Evolutionary conservation across 1,140 invertebrate species (phyloP).

Genomic region (Heliconius eleuchia): DNA sequence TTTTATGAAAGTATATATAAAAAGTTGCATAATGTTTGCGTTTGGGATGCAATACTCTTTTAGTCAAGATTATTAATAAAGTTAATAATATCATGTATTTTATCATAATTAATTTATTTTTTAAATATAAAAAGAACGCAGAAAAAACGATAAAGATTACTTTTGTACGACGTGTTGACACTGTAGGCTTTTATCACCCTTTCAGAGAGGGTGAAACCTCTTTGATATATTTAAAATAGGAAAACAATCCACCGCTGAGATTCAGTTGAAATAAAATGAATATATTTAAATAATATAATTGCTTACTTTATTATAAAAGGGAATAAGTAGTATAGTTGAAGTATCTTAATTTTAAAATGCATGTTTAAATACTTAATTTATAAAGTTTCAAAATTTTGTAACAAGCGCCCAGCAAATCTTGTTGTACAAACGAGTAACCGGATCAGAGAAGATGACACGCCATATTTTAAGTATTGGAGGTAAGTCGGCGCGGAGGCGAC

Average conservation of each 20-base stretch:
- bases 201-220: slow-evolving; percentile 70
- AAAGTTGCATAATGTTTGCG: too few relatives aligned
- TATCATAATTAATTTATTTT: too few relatives aligned
- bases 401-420: slow-evolving; percentile 58
- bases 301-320: background rate
- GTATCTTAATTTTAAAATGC: background rate
- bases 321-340: background rate
- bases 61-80: too few relatives aligned
- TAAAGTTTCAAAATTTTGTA: slow-evolving; percentile 13
- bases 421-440: slow-evolving; percentile 66
- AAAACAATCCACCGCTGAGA: slow-evolving; percentile 61
- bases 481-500: slow-evolving; percentile 64
- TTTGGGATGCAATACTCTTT: too few relatives aligned
- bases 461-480: slow-evolving; percentile 75
- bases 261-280: slow-evolving; percentile 27
- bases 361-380: too few relatives aligned
- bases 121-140: too few relatives aligned
- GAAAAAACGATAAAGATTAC: slow-evolving; percentile 67
- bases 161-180: slow-evolving; percentile 75
- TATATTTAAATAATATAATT: background rate
- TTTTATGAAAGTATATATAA: background rate
- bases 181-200: slow-evolving; percentile 78
- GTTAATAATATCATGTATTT: too few relatives aligned
- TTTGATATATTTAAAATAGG: slow-evolving; percentile 78
- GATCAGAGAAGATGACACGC: slow-evolving; percentile 70